Conservation (phyloP, 2,113 vertebrate genomes). For the Piaya cayana region DNA sequence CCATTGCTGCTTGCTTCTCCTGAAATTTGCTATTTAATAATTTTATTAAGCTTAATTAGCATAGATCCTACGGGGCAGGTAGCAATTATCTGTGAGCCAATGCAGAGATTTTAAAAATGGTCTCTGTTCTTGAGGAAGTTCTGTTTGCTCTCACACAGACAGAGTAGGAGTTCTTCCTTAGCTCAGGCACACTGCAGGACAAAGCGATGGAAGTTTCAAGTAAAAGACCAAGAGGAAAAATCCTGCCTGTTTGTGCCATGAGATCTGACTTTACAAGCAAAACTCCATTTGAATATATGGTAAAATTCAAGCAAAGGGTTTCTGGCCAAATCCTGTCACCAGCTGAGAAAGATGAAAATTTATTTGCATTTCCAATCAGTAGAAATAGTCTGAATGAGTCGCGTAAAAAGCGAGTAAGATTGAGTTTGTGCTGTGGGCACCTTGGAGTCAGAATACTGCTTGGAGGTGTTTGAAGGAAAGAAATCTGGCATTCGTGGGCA, state of each 20-base stretch:
- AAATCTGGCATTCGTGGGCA: not conserved
- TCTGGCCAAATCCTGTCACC: not conserved
- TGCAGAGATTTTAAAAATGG: slow-evolving; percentile 32
- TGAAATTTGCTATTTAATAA: slow-evolving; percentile 57
- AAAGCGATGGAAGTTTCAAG: not conserved
- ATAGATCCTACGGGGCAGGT: slow-evolving; percentile 16
- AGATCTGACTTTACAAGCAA: not conserved
- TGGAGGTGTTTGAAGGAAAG: not conserved
- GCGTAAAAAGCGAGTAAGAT: not conserved
- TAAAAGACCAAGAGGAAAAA: not conserved
- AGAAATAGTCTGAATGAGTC: not conserved
- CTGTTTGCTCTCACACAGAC: not conserved
- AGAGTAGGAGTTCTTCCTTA: not conserved
- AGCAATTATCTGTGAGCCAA: slow-evolving; percentile 38
- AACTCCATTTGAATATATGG: not conserved
- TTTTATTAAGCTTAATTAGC: slow-evolving; percentile 59
- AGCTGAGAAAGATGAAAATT: not conserved
- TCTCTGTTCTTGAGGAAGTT: slow-evolving; percentile 15
- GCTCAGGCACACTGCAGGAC: not conserved
- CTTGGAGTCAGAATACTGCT: not conserved
- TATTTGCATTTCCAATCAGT: not conserved
- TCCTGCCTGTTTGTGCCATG: not conserved
- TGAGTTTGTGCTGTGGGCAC: not conserved
- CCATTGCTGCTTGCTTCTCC: slow-evolving; percentile 25
- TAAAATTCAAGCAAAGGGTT: not conserved